Base-by-base conservation (phyloP, 2,888 invertebrate genomes). In the Caenorhabditis sp. region DNA sequence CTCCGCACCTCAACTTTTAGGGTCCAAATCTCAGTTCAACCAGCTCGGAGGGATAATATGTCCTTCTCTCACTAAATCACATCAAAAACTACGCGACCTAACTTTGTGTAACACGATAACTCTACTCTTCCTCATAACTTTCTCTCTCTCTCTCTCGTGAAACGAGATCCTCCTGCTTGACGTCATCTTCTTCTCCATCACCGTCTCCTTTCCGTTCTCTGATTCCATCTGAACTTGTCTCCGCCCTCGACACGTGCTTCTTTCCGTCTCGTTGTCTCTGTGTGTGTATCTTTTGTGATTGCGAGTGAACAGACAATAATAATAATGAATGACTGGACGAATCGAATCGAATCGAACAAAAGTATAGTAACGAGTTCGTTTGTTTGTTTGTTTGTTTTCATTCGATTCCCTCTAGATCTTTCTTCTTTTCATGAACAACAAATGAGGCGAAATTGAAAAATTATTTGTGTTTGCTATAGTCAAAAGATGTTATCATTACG, bases 361-460 rank as follows among this genome's bases (percentile, higher is more conserved):
- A 62, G 41, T 41, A 62, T 43, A 62, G 32, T 39, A 62, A 45
- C 63, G 63, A 59, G 46, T 46, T 59, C 59, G 32, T 46, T 61
- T 61, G 61, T 61, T 61, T 61, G 26, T 61, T 45, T 59, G 59
- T 61, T 61, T 61, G 26, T 61, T 45, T 59, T 45, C 59, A 59
- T 59, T 59, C 27, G 22, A 30, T 32, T n/a, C n/a, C 24, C 56
- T 63, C 24, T 35, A 9, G 11, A n/a, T 41, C n/a, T 17, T 17
- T 11, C 24, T 37, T 56, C 27, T 45, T 41, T 66, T 35, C 39
- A 35, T 15, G 22, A 45, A 46, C 35, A 37, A 45, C 9, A 24
- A 32, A 32, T 24, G 45, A 27, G 26, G 22, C 52, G 43, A 45
- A 15, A 26, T 20, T 41, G 52, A 62, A 50, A 39, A 39, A 37